Evolutionary conservation across 53 echinoderm and acorn worm species (phyloP).

Genomic region (Astropecten irregularis): DNA sequence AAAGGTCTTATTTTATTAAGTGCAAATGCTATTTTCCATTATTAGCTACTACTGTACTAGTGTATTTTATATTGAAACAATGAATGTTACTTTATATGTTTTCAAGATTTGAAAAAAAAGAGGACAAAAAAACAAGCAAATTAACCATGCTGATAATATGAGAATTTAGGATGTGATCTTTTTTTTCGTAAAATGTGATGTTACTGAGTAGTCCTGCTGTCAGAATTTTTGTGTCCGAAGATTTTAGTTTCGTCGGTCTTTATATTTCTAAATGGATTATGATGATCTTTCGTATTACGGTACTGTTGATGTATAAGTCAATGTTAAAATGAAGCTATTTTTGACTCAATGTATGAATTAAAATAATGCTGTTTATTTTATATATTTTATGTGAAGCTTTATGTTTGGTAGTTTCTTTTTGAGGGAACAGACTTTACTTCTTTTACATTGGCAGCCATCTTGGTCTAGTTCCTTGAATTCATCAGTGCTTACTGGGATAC

Average conservation of each 20-base stretch:
- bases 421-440: too few species aligned
- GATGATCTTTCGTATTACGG: slow-evolving; percentile 43
- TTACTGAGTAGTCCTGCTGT: slow-evolving; percentile 14
- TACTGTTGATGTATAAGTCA: slow-evolving; percentile 26
- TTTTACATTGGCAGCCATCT: background rate
- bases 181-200: background rate
- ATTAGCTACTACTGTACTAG: too few species aligned
- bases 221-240: background rate
- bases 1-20: background rate
- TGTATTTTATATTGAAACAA: slow-evolving; percentile 28
- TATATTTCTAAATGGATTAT: background rate
- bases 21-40: slow-evolving; percentile 46
- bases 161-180: background rate
- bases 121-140: too few species aligned
- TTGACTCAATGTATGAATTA: slow-evolving; percentile 52
- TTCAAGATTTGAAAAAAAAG: background rate
- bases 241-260: slow-evolving; percentile 1
- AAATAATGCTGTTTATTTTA: slow-evolving; percentile 55
- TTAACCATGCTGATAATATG: too few species aligned
- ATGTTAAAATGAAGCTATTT: slow-evolving; percentile 45
- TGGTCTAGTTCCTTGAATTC: background rate
- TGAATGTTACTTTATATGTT: background rate
- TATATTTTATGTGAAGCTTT: slow-evolving; percentile 3
- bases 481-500: too few species aligned
- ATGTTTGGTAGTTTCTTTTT: too few species aligned